A percentile compares a stretch with the other conserved stretches of the same genome.
phyloP scores from a whole-genome alignment of 37 sponge, comb jelly and placozoan genomes.

The Amphimedon queenslandica region DNA sequence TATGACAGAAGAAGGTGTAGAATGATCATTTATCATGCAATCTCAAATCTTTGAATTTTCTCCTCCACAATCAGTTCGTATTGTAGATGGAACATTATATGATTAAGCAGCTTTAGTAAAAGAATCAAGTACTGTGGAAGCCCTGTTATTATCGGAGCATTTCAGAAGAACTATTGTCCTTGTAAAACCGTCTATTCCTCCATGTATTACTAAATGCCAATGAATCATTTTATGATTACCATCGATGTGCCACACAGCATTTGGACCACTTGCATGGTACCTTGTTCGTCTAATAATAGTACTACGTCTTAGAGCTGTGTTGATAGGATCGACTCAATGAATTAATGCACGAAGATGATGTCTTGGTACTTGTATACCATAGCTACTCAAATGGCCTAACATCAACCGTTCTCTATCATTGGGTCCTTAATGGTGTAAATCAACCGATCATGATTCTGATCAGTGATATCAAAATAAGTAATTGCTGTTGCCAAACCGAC shows the following conservation, averaged over 20 bases:
- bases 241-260: constrained; percentile 21
- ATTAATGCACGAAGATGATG: constrained; percentile 13
- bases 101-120: constrained; percentile 17
- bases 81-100: constrained; percentile 15
- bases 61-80: constrained; percentile 36
- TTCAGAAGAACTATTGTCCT: constrained; percentile 19
- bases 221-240: constrained; percentile 16
- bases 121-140: constrained; percentile 20
- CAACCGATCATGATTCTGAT: not conserved
- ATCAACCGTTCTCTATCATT: constrained; percentile 34
- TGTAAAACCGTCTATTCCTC: constrained; percentile 38
- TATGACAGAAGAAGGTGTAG: not conserved
- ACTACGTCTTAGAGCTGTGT: constrained; percentile 4
- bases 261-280: constrained; percentile 15
- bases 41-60: constrained; percentile 33
- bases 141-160: constrained; percentile 28
- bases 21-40: constrained; percentile 27
- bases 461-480: not conserved
- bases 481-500: not conserved
- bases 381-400: not conserved
- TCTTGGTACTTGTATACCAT: constrained; percentile 18
- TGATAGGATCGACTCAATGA: constrained; percentile 36
- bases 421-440: constrained; percentile 15
- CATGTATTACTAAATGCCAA: constrained; percentile 36
- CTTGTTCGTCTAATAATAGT: constrained; percentile 11